Conservation (phyloP, 2,797 vertebrate genomes). For the Pseudochirops cupreus region DNA sequence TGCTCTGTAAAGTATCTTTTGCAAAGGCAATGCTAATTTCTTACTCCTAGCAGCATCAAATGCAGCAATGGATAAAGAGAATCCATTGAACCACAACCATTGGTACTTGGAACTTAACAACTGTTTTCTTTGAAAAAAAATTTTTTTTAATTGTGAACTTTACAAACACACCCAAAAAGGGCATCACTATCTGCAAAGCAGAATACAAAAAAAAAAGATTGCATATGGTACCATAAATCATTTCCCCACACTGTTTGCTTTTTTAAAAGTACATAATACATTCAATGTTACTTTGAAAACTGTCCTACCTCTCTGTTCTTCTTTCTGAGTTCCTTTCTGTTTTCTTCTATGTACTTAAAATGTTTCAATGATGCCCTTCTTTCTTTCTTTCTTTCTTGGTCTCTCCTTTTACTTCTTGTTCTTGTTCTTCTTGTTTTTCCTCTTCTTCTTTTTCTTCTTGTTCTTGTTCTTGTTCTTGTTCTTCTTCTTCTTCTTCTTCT, state of each 20-base stretch:
- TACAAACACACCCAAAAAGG: not conserved
- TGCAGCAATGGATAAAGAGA: not conserved
- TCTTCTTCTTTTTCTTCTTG: too few relatives aligned
- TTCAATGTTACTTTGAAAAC: not conserved
- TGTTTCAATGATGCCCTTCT: not conserved
- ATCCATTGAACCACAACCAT: not conserved
- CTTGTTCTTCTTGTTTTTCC: too few relatives aligned
- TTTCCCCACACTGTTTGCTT: not conserved
- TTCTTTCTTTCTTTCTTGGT: too few relatives aligned
- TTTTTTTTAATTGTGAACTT: not conserved
- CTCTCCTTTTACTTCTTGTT: too few relatives aligned
- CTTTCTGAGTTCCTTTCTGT: not conserved
- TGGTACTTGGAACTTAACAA: not conserved
- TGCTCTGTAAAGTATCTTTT: constrained; percentile 35
- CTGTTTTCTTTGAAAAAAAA: constrained; percentile 20
- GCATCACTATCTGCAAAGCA: not conserved
- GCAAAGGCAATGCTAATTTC: constrained; percentile 47
- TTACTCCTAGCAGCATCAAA: constrained; percentile 27
- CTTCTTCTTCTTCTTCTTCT: too few relatives aligned
- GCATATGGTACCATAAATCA: not conserved
- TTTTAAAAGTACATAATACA: not conserved
- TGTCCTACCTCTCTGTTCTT: not conserved
- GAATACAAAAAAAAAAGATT: not conserved
- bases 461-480: too few relatives aligned
- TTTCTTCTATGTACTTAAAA: not conserved